Base-by-base conservation (phyloP, 2,888 invertebrate genomes). In the Amphipoea lucens region DNA sequence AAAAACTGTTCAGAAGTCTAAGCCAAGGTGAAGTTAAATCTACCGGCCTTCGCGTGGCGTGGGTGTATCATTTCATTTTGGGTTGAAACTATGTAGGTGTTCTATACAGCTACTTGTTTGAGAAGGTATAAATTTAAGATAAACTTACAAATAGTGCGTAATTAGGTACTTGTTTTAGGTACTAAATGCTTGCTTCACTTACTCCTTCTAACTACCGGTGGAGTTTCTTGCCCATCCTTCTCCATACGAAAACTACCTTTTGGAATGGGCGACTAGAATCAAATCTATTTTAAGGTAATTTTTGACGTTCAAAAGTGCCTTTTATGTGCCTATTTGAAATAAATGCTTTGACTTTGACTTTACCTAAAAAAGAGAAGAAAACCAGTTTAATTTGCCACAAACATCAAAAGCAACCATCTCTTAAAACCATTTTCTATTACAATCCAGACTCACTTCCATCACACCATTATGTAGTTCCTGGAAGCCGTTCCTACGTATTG, bases 401-500 rank as follows among this genome's bases (percentile, higher is more conserved):
- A 74, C 76, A 79, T 84, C 85, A 77, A 87, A 84, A 76, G 66
- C 62, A 6, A n/a, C 51, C 5, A 63, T 76, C 63, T 57, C 78
- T 54, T 74, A 77, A 74, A 80, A 77, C 54, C 63, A 81, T 63
- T 63, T 75, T 57, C 70, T 75, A 75, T 77, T 60, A 73, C 23
- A 79, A 66, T 11, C 60, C 62, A 57, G 54, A 67, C 78, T 42
- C 12, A 69, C 40, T 76, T 68, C 69, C 66, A 77, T 79, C 70
- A 66, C 14, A 48, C 45, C 23, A 45, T 48, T 62, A 51, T 67
- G 60, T 42, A 42, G 54, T 87, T 88, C 89, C 45, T 6, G 42
- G 91, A 90, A 89, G 54, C 70, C 87, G 79, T 84, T 83, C 89
- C 84, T 78, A 60, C 74, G 90, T 81, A 93, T 93, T 93, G 93